phyloP scores from a whole-genome alignment of 1,140 invertebrate species.

The Trichonephila inaurata region DNA sequence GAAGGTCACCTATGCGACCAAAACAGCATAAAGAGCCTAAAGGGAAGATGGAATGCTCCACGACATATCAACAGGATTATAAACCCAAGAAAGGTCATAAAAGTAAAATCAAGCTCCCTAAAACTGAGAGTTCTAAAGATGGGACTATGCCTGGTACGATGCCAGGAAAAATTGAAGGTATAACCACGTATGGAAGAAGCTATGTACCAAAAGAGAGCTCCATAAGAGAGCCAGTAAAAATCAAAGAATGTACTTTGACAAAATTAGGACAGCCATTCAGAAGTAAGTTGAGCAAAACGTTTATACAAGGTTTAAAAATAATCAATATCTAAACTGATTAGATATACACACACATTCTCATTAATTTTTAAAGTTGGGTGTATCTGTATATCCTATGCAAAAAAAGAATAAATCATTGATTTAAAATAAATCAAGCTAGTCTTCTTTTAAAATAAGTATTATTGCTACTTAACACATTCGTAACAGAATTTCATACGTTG shows the following conservation, averaged over 20 bases:
- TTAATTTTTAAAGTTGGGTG: neutral
- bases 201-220: neutral
- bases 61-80: slow-evolving; percentile 53
- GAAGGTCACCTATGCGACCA: neutral
- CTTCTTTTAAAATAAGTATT: too few relatives aligned
- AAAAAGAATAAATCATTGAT: neutral
- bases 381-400: neutral
- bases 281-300: neutral
- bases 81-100: neutral
- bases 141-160: slow-evolving; percentile 45
- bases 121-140: neutral
- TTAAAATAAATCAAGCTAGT: too few relatives aligned
- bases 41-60: neutral
- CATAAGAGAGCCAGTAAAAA: slow-evolving; percentile 14
- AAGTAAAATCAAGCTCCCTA: neutral
- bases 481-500: too few relatives aligned
- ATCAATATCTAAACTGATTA: neutral
- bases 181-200: slow-evolving; percentile 34
- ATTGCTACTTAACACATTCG: too few relatives aligned
- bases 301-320: neutral
- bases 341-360: neutral
- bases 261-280: slow-evolving; percentile 39
- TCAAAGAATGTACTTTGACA: slow-evolving; percentile 32
- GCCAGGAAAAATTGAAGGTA: slow-evolving; percentile 25
- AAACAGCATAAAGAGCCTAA: neutral